phyloP scores from a whole-genome alignment of 2,113 vertebrate genomes.

The Tautogolabrus adspersus region DNA sequence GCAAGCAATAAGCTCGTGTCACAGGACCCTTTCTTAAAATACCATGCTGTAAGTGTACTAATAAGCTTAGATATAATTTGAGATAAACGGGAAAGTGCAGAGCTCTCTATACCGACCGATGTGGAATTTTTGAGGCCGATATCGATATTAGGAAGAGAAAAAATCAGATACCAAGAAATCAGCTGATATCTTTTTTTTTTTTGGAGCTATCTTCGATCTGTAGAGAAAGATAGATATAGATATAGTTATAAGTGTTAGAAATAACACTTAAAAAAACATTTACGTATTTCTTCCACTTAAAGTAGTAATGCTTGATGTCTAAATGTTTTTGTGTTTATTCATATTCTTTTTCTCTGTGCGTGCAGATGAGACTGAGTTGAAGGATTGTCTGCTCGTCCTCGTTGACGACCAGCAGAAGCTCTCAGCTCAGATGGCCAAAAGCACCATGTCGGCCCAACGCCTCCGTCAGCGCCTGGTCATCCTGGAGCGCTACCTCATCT shows the following conservation, averaged over 20 bases:
- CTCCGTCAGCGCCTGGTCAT: constrained; percentile 95
- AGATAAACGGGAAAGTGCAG: neutral
- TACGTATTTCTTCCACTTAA: too few relatives aligned
- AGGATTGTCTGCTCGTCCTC: constrained; percentile 93
- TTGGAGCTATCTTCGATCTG: too few relatives aligned
- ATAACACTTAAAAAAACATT: too few relatives aligned
- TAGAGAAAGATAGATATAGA: too few relatives aligned
- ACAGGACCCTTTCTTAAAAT: constrained; percentile 12
- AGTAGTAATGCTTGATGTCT: too few relatives aligned
- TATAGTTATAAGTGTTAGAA: too few relatives aligned
- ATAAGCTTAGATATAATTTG: neutral
- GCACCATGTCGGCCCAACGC: constrained; percentile 91
- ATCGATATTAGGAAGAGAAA: too few relatives aligned
- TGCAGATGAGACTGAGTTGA: constrained; percentile 90
- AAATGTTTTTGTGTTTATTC: neutral
- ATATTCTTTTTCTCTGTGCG: neutral
- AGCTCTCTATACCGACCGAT: neutral
- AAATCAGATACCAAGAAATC: too few relatives aligned
- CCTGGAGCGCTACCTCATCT: constrained; percentile 96
- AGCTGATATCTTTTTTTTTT: too few relatives aligned
- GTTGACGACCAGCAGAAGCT: constrained; percentile 95
- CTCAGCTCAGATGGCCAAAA: constrained; percentile 90
- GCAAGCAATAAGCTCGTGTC: neutral
- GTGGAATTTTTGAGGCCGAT: too few relatives aligned
- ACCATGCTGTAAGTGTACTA: neutral